phyloP scores from a whole-genome alignment of 2,888 invertebrate species.

The Plebejus argus region DNA sequence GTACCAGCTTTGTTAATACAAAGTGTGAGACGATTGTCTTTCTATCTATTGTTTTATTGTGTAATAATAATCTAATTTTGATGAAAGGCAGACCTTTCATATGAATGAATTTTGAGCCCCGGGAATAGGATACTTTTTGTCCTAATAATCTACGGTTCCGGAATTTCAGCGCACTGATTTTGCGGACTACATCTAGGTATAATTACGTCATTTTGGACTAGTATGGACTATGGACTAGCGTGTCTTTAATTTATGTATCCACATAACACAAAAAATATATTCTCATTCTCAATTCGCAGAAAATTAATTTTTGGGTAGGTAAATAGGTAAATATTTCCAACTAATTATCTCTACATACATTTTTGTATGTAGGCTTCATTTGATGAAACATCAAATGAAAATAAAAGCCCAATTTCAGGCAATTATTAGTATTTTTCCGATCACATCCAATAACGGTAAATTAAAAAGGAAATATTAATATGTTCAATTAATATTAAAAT shows the following conservation, averaged over 20 bases:
- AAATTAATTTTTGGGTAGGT: background rate
- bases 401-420: background rate
- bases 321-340: background rate
- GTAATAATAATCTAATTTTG: no score
- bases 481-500: slow-evolving; percentile 18
- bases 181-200: background rate
- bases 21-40: no score
- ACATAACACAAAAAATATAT: background rate
- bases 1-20: no score
- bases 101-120: no score
- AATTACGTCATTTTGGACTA: background rate
- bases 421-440: background rate
- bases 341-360: background rate
- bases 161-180: no score
- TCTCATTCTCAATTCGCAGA: no score
- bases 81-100: no score
- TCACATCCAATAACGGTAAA: background rate
- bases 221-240: background rate
- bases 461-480: slow-evolving; percentile 15
- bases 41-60: no score
- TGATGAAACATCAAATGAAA: background rate
- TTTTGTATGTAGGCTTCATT: background rate
- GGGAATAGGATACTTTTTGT: no score
- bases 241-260: background rate
- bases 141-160: no score